Base-by-base conservation (phyloP, 35 echinoderm and acorn worm genomes). In the Acanthaster planci region DNA sequence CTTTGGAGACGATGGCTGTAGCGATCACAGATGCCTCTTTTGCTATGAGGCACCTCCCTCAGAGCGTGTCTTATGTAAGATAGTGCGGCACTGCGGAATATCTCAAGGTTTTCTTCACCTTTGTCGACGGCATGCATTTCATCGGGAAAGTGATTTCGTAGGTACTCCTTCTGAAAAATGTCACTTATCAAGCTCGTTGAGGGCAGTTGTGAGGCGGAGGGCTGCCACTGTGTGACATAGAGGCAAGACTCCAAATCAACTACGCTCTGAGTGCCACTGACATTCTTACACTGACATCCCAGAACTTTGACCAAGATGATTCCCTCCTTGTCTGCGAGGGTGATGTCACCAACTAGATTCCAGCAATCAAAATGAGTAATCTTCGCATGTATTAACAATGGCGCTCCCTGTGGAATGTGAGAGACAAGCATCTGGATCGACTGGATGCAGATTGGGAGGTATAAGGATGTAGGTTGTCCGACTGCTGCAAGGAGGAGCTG, bases 21-120 rank as follows among this genome's bases (percentile, higher is more conserved):
- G 23, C 60, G 60, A 23, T 1, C 34, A 27, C 60, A 68, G 23
- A 31, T 68, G 27, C 60, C 75, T 16, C 82, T 77, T 80, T 93
- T 86, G 2, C 51, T 84, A 30, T 79, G 81, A 23, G 91, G 86
- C 23, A 92, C 90, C 17, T 87, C 84, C 6, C 44, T 77, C 44
- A 97, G 67, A 27, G 85, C 93, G 67, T 97, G 89, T 35, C 82
- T 80, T 26, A 97, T 97, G 78, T 97, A 97, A 9, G 93, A 85
- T 32, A 64, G 39, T 55, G 89, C 80, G 35, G 92, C 89, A 34
- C 76, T 58, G 39, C 78, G 58, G 19, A 97, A 40, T 60, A 84
- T 81, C 18, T 81, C 40, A 52, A 78, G 38, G 0, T 84, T 51
- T 31, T 88, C 38, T 82, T 92, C 90, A 15, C 79, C 90, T 32